Base-by-base conservation (phyloP, 2,888 invertebrate genomes). In the Drosophila acutilabella region DNA sequence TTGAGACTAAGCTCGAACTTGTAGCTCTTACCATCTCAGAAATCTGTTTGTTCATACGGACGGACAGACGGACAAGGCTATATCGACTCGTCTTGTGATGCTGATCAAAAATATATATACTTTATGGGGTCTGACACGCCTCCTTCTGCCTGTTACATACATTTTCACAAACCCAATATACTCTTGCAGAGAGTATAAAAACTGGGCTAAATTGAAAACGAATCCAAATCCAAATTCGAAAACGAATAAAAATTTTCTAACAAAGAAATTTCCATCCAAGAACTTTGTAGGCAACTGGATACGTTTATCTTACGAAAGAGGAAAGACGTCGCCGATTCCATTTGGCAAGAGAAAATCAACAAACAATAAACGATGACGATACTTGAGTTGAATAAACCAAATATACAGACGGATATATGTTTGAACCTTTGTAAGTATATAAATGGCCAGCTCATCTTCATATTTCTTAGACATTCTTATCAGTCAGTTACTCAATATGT, bases 331-430 rank as follows among this genome's bases (percentile, higher is more conserved):
- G 2, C 13, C 14, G 30, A 18, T 8, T 48, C 16, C 16, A 23
- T 8, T 41, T 20, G 42, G 6, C 16, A n/a, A 23, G 11, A 11
- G 11, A 56, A 6, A 16, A 44, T n/a, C 18, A 18, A 0, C 18
- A 18, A 2, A 36, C 45, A 56, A n/a, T 16, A 13, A 42, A 44
- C 13, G 13, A 18, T 45, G 18, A 44, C 30, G 54, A 51, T 30
- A 13, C 50, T 41, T 47, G 40, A 56, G 56, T 56, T 62, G 62
- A 62, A 56, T 56, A 62, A 56, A 62, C 61, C 45, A 45, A 47
- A 40, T 26, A 48, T 8, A 42, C 4, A n/a, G 14, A 23, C 23
- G 23, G 23, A 23, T 30, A 30, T 30, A 30, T 30, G 30, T 8
- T 30, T 30, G 30, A 30, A 30, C 8, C 30, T 30, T 8, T 30